Conservation (phyloP, 2,888 invertebrate species). For the Ectobius pallidus region DNA sequence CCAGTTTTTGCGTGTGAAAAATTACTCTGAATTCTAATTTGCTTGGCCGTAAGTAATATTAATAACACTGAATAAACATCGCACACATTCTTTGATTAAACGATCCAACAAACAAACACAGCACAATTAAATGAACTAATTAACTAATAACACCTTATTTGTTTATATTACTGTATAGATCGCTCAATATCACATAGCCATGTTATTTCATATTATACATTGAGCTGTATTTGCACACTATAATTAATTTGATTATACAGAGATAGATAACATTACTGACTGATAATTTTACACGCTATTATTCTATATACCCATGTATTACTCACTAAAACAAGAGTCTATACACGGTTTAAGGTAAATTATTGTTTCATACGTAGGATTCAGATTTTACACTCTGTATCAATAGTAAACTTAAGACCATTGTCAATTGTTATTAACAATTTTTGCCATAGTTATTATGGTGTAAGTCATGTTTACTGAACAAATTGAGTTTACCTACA, state of each 20-base stretch:
- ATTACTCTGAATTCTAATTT: no score
- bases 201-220: slow-evolving; percentile 9
- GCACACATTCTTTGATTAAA: not conserved
- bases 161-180: not conserved
- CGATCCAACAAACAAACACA: not conserved
- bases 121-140: slow-evolving; percentile 12
- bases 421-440: no score
- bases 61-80: not conserved
- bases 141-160: slow-evolving; percentile 16
- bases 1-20: no score
- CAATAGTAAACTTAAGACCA: no score
- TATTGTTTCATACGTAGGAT: not conserved
- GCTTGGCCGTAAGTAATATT: no score
- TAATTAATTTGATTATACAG: slow-evolving; percentile 5
- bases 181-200: not conserved
- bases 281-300: not conserved
- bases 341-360: slow-evolving; percentile 8
- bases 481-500: not conserved
- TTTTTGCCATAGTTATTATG: no score
- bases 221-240: slow-evolving; percentile 3
- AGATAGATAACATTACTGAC: not conserved
- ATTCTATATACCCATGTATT: not conserved
- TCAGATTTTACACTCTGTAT: no score
- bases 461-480: not conserved
- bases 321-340: not conserved